Conservation (phyloP, 2,888 invertebrate genomes). For the Carabus problematicus region DNA sequence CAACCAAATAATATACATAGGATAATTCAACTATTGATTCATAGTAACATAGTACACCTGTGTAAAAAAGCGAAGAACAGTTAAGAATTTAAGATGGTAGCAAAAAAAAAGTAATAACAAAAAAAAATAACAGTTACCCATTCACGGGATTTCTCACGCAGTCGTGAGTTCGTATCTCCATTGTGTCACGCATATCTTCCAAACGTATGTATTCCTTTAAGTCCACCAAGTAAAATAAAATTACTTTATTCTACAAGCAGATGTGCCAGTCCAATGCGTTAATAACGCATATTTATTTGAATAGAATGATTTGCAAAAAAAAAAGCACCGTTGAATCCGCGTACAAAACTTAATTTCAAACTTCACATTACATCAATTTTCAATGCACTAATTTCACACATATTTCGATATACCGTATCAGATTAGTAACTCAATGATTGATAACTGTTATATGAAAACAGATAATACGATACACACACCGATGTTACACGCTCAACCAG, state of each 20-base stretch:
- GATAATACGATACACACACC: neutral
- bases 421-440: neutral
- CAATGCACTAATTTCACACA: neutral
- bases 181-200: constrained; percentile 35
- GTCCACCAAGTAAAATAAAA: too few species aligned
- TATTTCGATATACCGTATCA: neutral
- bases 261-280: too few species aligned
- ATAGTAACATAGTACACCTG: neutral
- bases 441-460: neutral
- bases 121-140: constrained; percentile 39
- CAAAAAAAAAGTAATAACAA: constrained; percentile 32
- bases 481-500: constrained; percentile 4
- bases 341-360: too few species aligned
- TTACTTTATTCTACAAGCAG: too few species aligned
- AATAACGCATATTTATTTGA: too few species aligned
- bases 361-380: too few species aligned
- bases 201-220: too few species aligned
- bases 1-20: constrained; percentile 17
- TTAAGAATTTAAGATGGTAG: constrained; percentile 3
- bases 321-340: too few species aligned
- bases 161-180: constrained; percentile 34
- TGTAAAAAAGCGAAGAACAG: neutral
- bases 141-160: constrained; percentile 29
- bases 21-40: constrained; percentile 25
- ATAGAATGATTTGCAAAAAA: too few species aligned